Percentiles rank a stretch among this genome's conserved stretches.
These are phyloP conservation scores for Mobula hypostoma DNA, from an alignment of 2,113 vertebrate genomes.

Conservation along the genomic window DNA sequence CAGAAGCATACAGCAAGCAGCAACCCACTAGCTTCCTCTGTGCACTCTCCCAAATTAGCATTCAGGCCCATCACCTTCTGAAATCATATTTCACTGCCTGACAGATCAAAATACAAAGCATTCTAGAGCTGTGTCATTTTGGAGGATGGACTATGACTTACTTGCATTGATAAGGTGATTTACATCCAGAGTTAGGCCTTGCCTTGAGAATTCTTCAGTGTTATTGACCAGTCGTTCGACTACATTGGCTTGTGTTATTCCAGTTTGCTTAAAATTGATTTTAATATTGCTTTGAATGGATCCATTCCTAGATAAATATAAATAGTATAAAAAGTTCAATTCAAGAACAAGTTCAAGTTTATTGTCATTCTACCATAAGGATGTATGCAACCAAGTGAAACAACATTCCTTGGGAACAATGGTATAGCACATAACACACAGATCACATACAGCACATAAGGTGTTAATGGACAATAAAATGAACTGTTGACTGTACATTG, in stretches of 20 bases:
- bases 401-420: too few species aligned
- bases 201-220: not conserved
- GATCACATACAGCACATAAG: too few species aligned
- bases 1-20: not conserved
- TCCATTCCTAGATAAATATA: not conserved
- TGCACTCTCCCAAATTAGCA: not conserved
- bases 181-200: not conserved
- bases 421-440: too few species aligned
- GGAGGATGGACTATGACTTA: not conserved
- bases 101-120: not conserved
- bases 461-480: too few species aligned
- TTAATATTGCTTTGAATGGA: not conserved
- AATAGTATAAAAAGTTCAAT: not conserved
- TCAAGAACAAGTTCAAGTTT: too few species aligned
- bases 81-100: not conserved
- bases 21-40: not conserved
- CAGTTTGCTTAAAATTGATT: rapidly evolving
- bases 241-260: not conserved
- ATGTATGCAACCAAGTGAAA: too few species aligned
- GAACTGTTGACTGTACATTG: too few species aligned
- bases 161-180: not conserved
- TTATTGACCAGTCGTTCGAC: not conserved
- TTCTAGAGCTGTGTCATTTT: not conserved
- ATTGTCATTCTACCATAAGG: too few species aligned
- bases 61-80: not conserved